phyloP scores from a whole-genome alignment of 1,140 invertebrate species.

The Magallana ariakensis region DNA sequence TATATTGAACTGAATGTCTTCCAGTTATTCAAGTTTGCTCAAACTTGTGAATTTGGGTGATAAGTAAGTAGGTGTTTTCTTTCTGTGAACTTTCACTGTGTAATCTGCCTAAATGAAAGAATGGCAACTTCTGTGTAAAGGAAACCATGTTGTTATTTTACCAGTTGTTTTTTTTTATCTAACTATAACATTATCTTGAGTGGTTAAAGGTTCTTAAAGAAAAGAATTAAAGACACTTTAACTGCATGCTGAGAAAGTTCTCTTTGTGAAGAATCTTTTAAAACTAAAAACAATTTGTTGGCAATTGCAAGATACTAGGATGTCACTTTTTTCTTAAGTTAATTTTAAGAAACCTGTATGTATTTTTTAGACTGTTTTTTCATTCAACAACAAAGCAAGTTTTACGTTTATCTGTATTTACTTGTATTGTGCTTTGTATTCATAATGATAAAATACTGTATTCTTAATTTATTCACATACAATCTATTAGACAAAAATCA shows the following conservation, averaged over 20 bases:
- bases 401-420: background rate
- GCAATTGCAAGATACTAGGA: background rate
- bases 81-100: background rate
- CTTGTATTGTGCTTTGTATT: no score
- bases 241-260: background rate
- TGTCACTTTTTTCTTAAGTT: no score
- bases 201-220: background rate
- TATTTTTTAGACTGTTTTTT: constrained; percentile 12
- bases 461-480: no score
- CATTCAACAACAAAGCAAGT: constrained; percentile 36
- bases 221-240: background rate
- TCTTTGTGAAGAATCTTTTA: background rate
- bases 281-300: background rate
- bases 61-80: constrained; percentile 16
- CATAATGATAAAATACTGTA: no score
- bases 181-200: background rate
- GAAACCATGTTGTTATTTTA: background rate
- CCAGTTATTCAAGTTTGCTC: constrained; percentile 33
- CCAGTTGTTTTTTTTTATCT: no score
- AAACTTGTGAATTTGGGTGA: constrained; percentile 14
- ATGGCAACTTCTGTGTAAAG: background rate
- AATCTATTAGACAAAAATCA: no score
- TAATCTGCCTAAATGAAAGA: background rate
- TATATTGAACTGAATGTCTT: constrained; percentile 15
- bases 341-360: background rate